Evolutionary conservation across 2,113 vertebrate species (phyloP), one percentile per base, ranked within the genome.

Genomic region (Trachemys scripta): DNA sequence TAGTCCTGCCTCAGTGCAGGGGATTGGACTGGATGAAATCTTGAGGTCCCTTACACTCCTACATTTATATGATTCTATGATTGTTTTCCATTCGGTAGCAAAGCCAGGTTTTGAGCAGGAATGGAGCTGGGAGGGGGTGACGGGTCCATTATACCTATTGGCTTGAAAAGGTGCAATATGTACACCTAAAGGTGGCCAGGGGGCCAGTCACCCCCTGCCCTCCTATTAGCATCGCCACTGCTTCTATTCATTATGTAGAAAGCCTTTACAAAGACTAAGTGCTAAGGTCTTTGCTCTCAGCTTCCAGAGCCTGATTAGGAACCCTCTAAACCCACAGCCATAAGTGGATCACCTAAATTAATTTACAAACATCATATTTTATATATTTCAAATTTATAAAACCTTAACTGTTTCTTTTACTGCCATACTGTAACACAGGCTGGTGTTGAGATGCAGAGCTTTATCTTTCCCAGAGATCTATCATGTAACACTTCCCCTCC

Each of bases 241-340:
- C 90, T 96, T 86, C 85, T 54, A 10, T 88, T 91, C 93, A 87
- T 89, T 82, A 72, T 42, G 59, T 80, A 42, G 9, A 1, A 56
- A 90, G 11, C 38, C 82, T 92, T 92, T 88, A 76, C 56, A n/a
- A n/a, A 82, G 90, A 82, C 50, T 82, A 50, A 24, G 2, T 29
- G 16, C 22, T 76, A 82, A 96, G 88, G 56, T 27, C 81, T 90
- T 87, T 90, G 82, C 89, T 84, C 35, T 69, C 80, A 81, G 50
- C 82, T 65, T 83, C 2, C 13, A 84, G 75, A 88, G 76, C n/a
- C 84, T 50, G 80, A 69, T 84, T 93, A 93, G 49, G 59, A 95
- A 72, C 45, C 76, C 17, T 45, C 81, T 93, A 47, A 56, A 62
- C 80, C 87, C 69, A 56, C 4, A 13, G 62, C 53, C 62, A 14